Evolutionary conservation across 1,140 invertebrate genomes (phyloP), one percentile per base, ranked within the genome.

Genomic region (Holotrichia oblita): DNA sequence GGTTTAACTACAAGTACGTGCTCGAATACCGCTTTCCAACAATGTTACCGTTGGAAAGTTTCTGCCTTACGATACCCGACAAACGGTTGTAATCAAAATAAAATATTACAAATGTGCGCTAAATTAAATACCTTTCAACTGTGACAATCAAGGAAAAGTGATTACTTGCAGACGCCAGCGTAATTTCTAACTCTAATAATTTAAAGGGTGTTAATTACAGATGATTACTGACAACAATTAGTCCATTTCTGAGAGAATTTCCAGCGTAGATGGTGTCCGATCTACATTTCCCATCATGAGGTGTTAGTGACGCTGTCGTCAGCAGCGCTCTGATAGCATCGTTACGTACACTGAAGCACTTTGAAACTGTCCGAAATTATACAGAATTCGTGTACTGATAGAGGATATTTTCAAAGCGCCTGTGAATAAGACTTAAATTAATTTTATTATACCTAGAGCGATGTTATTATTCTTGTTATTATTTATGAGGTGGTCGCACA

Each of bases 151-250:
- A 14, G 48, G 48, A 55, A 55, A 55, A 17, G 14, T 55, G 48
- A 55, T 55, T 55, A 17, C 48, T 55, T 55, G 48, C 48, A 55
- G 48, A 55, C 48, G 48, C 48, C n/a, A 14, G 48, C 48, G 48
- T 55, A 55, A 55, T 55, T 55, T 55, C 48, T 14, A 17, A n/a
- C 48, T 55, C 48, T 17, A 17, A 55, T 55, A 55, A 55, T 55
- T 55, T 55, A 55, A 55, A 55, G 48, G 48, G 48, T 55, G 48
- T 55, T 55, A 55, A 55, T 55, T 55, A 55, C 48, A n/a, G 48
- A 55, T 55, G 12, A 55, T 55, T 55, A 55, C 48, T 55, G 48
- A 55, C 48, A 55, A 55, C 48, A 55, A 55, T 55, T 55, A 55
- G 48, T 55, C 48, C 48, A 55, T 55, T 55, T 55, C 48, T 17